These are phyloP conservation scores for Cartodere bifasciata DNA, from an alignment of 2,888 invertebrate species.

Conservation along the genomic window DNA sequence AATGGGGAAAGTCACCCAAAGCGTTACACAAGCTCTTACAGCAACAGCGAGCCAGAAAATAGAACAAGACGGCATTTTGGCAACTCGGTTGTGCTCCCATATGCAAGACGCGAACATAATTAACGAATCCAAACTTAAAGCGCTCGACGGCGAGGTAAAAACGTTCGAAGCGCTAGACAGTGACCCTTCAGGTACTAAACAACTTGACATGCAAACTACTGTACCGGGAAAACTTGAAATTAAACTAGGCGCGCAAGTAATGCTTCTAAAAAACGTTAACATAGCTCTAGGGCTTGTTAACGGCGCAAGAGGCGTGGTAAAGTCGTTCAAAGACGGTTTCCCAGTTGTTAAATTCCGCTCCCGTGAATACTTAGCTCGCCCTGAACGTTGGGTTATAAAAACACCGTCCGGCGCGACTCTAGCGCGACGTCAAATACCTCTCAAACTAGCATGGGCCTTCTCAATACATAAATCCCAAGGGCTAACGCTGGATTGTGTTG, in stretches of 20 bases:
- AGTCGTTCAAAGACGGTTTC: slow-evolving; percentile 59
- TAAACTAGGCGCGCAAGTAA: slow-evolving; percentile 64
- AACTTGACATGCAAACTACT: slow-evolving; percentile 66
- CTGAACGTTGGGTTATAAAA: slow-evolving; percentile 73
- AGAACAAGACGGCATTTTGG: slow-evolving; percentile 74
- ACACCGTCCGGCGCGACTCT: slow-evolving; percentile 40
- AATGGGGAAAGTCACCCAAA: slow-evolving; percentile 69
- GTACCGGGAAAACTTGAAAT: slow-evolving; percentile 56
- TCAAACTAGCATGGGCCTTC: slow-evolving; percentile 93
- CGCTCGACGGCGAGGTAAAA: slow-evolving; percentile 51
- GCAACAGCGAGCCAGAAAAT: slow-evolving; percentile 67
- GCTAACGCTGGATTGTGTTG: slow-evolving; percentile 86
- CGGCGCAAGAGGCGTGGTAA: slow-evolving; percentile 83
- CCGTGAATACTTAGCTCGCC: slow-evolving; percentile 55
- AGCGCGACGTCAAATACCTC: slow-evolving; percentile 51
- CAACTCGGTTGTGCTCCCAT: slow-evolving; percentile 86
- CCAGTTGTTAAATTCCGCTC: slow-evolving; percentile 66
- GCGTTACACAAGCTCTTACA: slow-evolving; percentile 53
- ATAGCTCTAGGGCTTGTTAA: slow-evolving; percentile 78
- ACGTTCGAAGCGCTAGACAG: slow-evolving; percentile 69
- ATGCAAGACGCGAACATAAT: slow-evolving; percentile 84
- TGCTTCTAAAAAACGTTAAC: slow-evolving; percentile 87
- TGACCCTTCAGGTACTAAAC: slow-evolving; percentile 49
- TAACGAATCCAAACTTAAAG: slow-evolving; percentile 66
- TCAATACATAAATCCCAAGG: slow-evolving; percentile 97